Percentiles rank a stretch among this genome's conserved stretches.
Conservation (phyloP, 2,797 vertebrate genomes). For the Aythya fuligula region DNA sequence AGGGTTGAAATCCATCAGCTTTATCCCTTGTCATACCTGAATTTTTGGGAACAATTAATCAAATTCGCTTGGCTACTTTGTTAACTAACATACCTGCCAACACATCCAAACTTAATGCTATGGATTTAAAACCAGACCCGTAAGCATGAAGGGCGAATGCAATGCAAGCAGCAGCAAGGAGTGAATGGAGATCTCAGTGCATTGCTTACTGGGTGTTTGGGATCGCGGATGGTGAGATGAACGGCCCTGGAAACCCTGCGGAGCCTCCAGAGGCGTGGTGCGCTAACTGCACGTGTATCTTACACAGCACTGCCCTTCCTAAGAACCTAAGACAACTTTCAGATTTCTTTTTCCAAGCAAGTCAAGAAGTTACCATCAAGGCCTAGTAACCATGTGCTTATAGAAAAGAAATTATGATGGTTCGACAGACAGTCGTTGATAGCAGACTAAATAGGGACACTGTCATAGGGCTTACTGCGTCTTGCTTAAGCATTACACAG, state of each 20-base stretch:
- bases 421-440: no score
- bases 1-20: background rate
- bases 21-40: background rate
- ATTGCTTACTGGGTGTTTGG: no score
- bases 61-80: background rate
- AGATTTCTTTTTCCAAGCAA: background rate
- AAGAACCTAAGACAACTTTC: background rate
- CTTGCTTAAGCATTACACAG: no score
- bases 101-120: no score
- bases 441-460: accelerated
- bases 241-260: no score
- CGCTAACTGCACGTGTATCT: no score
- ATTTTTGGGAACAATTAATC: background rate
- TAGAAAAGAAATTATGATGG: accelerated
- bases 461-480: accelerated
- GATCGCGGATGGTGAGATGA: no score
- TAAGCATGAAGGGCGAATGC: no score
- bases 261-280: no score
- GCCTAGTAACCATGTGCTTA: background rate
- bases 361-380: background rate
- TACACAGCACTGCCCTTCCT: background rate
- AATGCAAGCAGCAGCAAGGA: no score
- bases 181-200: no score
- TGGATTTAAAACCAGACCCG: background rate
- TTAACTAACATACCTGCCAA: background rate